Percentiles rank a stretch among this genome's conserved stretches.
These are phyloP conservation scores for Acholoe squamosa DNA, from an alignment of 2,888 invertebrate species.

Conservation along the genomic window DNA sequence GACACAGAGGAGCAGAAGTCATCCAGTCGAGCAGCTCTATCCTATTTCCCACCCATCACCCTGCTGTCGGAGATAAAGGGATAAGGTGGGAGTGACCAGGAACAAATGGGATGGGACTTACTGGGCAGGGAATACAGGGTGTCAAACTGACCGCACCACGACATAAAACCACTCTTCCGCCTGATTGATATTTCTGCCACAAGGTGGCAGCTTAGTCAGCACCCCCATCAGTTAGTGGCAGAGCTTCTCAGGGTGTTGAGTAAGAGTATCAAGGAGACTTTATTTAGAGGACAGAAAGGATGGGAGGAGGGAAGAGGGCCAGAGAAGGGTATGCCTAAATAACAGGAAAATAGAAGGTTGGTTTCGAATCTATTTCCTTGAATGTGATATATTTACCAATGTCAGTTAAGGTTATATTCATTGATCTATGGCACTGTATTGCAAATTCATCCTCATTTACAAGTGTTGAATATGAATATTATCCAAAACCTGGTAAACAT, in stretches of 20 bases:
- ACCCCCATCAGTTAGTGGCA: not conserved
- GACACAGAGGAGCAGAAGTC: not conserved
- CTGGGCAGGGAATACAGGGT: not conserved
- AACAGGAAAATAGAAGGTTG: too few relatives aligned
- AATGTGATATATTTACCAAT: too few relatives aligned
- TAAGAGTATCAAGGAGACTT: not conserved
- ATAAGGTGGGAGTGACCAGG: not conserved
- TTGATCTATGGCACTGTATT: too few relatives aligned
- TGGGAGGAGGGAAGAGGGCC: too few relatives aligned
- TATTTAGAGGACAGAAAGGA: too few relatives aligned
- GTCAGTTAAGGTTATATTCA: too few relatives aligned
- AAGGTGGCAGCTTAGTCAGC: conserved; percentile 20
- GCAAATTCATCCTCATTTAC: too few relatives aligned
- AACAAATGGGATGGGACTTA: not conserved
- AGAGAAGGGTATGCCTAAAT: too few relatives aligned
- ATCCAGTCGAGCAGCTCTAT: not conserved
- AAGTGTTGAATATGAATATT: too few relatives aligned
- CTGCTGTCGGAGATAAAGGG: not conserved
- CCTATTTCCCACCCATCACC: conserved; percentile 3
- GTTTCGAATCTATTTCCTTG: too few relatives aligned
- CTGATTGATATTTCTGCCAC: conserved; percentile 11
- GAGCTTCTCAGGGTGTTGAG: not conserved
- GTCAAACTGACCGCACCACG: not conserved
- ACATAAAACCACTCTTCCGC: not conserved
- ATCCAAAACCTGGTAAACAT: too few relatives aligned